Evolutionary conservation across 2,888 invertebrate species (phyloP), one percentile per base, ranked within the genome.

Genomic region (Mycogona germanica): DNA sequence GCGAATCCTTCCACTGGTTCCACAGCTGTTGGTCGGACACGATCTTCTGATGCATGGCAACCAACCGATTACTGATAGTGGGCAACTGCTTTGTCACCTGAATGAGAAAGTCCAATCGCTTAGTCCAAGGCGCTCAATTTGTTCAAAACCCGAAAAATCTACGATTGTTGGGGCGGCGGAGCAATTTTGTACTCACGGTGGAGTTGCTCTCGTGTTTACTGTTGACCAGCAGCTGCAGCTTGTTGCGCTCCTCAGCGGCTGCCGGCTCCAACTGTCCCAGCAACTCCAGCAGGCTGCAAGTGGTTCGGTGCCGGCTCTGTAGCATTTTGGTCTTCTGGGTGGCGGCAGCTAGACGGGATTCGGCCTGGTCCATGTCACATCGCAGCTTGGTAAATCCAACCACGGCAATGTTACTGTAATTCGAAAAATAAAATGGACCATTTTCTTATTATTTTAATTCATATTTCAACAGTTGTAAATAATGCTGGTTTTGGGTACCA

Each of bases 141-240:
- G 1, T 30, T n/a, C 17, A 14, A 46, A 12, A 46, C 17, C 14
- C 12, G n/a, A n/a, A 32, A n/a, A 32, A 32, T 32, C 35, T n/a
- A 14, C 26, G 21, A 5, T 28, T 21, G 12, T 3, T 14, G 4
- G 17, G 14, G 7, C 14, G 6, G 3, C 17, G 17, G 5, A 6
- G 19, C 26, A 47, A 4, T n/a, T 47, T 45, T 4, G 25, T 12
- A 9, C 21, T n/a, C 48, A 53, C 53, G 23, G 54, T 54, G 28
- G 40, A n/a, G 26, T 47, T 49, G 49, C 54, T 54, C 32, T 54
- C 54, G 17, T 54, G 48, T 26, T 54, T 54, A 42, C 47, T 54
- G 35, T 54, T 54, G 7, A 54, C 48, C n/a, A 54, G 30, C 41
- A 49, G 25, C 38, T 48, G 49, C 26, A 54, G 49, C 26, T 49